Evolutionary conservation across 2,888 invertebrate species (phyloP).

Genomic region (Heterodera filipjevi): DNA sequence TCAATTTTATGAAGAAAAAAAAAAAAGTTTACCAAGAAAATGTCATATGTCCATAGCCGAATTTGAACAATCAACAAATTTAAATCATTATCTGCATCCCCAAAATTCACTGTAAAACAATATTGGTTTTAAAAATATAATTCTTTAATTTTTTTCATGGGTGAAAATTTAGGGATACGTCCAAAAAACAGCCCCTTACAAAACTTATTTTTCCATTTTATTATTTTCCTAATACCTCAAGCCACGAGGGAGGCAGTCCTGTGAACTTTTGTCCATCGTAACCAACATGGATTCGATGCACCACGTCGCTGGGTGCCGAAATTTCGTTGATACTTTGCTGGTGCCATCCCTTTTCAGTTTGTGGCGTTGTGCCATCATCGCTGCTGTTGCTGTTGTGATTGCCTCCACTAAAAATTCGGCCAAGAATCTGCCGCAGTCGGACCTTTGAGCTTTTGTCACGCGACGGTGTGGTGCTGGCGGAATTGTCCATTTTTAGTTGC

Average conservation of each 20-base stretch:
- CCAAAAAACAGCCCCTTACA: too few species aligned
- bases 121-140: too few species aligned
- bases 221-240: slow-evolving; percentile 46
- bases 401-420: slow-evolving; percentile 37
- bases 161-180: too few species aligned
- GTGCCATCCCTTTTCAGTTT: neutral
- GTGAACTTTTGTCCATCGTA: slow-evolving; percentile 64
- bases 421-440: slow-evolving; percentile 38
- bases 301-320: slow-evolving; percentile 60
- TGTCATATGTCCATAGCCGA: too few species aligned
- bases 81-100: too few species aligned
- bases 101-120: too few species aligned
- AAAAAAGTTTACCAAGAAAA: too few species aligned
- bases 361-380: slow-evolving; percentile 14
- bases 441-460: slow-evolving; percentile 35
- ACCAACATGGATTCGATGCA: slow-evolving; percentile 58
- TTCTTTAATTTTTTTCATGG: too few species aligned
- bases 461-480: neutral
- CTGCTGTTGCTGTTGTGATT: slow-evolving; percentile 17
- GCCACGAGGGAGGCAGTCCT: slow-evolving; percentile 64
- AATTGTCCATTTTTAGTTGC: neutral
- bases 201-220: too few species aligned
- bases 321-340: slow-evolving; percentile 52
- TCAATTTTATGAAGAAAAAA: too few species aligned
- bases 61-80: too few species aligned